These are phyloP conservation scores for Caenorhabditis sp. DNA, from an alignment of 2,888 invertebrate species.

Conservation along the genomic window DNA sequence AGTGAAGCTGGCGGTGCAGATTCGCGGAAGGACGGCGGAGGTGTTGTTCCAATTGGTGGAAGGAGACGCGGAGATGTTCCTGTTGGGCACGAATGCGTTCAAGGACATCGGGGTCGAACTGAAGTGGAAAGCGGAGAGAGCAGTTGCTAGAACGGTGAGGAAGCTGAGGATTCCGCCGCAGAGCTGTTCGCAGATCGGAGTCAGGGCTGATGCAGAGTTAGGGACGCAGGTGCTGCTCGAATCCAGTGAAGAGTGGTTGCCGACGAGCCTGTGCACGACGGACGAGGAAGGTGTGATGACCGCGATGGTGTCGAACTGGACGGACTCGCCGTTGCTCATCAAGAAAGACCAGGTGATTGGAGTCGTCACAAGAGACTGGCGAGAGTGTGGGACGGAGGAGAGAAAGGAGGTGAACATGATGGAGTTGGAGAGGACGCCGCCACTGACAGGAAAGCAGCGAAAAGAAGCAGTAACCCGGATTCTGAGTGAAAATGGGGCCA, in stretches of 20 bases:
- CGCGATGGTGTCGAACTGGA: not conserved
- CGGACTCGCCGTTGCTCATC: not conserved
- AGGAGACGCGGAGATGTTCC: not conserved
- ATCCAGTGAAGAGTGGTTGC: not conserved
- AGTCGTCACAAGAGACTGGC: not conserved
- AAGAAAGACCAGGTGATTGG: not conserved
- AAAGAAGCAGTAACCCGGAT: not conserved
- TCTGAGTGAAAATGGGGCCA: not conserved
- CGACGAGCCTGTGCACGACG: not conserved
- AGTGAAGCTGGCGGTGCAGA: not conserved
- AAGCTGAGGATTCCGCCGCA: conserved; percentile 1
- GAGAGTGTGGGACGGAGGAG: no score
- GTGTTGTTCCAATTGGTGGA: not conserved
- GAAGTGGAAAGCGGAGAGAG: not conserved
- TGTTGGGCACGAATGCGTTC: conserved; percentile 10
- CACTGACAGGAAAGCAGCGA: not conserved
- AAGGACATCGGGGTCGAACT: not conserved
- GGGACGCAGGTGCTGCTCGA: not conserved
- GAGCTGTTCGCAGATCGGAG: not conserved
- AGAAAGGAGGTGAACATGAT: not conserved
- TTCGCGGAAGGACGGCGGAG: not conserved
- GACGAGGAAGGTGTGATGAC: not conserved
- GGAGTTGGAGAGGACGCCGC: not conserved
- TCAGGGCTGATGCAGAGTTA: not conserved
- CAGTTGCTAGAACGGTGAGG: not conserved